These are phyloP conservation scores for Philopotamus ludificatus DNA, from an alignment of 1,140 invertebrate species.

Conservation along the genomic window DNA sequence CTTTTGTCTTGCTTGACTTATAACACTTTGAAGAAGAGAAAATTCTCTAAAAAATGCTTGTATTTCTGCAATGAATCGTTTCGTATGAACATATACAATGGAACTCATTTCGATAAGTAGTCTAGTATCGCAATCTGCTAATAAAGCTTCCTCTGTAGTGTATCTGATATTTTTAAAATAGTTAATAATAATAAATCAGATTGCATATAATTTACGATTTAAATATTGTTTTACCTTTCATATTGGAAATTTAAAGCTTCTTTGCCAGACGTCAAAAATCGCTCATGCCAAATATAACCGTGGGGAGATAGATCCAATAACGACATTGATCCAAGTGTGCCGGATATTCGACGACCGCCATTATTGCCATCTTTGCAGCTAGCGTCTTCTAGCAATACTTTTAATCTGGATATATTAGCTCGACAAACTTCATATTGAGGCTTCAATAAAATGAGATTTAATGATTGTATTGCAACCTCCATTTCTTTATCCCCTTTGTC, in stretches of 20 bases:
- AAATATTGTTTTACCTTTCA: constrained; percentile 53
- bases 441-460: constrained; percentile 36
- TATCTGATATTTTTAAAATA: constrained; percentile 43
- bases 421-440: constrained; percentile 38
- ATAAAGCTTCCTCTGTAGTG: constrained; percentile 48
- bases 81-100: constrained; percentile 92
- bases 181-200: no score
- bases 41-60: constrained; percentile 86
- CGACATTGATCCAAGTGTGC: constrained; percentile 76
- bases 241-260: constrained; percentile 82
- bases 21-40: constrained; percentile 71
- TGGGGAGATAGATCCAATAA: constrained; percentile 78
- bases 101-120: constrained; percentile 82
- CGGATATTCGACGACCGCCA: constrained; percentile 54
- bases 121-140: constrained; percentile 70
- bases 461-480: constrained; percentile 37
- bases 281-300: constrained; percentile 76
- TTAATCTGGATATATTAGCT: constrained; percentile 39
- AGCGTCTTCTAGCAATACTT: constrained; percentile 42
- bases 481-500: constrained; percentile 30
- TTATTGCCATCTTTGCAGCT: constrained; percentile 40
- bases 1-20: constrained; percentile 52
- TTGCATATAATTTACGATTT: no score
- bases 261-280: constrained; percentile 79
- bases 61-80: constrained; percentile 86